These are phyloP conservation scores for Corticium candelabrum DNA, from an alignment of 37 sponge, comb jelly and placozoan genomes.

Conservation along the genomic window DNA sequence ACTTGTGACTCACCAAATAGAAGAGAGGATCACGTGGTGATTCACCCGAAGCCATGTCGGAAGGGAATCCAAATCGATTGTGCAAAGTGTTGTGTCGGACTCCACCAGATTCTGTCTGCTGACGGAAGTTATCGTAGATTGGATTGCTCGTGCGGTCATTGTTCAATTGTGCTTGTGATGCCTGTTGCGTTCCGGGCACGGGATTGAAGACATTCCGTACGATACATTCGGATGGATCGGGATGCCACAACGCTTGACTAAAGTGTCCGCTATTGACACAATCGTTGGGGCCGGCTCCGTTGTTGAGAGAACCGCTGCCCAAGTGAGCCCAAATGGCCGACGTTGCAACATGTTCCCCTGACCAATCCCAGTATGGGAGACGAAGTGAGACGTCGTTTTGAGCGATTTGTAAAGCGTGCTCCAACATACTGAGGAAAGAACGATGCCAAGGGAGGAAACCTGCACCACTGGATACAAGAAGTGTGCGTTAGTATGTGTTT, in stretches of 20 bases:
- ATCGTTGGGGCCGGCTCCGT: background rate
- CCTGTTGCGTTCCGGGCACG: background rate
- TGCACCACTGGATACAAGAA: background rate
- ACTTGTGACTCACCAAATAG: background rate
- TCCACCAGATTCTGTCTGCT: background rate
- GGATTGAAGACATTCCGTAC: background rate
- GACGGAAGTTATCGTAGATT: background rate
- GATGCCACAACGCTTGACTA: background rate
- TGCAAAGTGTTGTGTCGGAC: background rate
- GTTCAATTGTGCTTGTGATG: background rate
- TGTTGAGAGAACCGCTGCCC: background rate
- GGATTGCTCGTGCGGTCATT: background rate
- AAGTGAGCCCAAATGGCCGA: background rate
- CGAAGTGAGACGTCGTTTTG: background rate
- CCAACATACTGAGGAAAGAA: background rate
- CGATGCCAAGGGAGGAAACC: constrained; percentile 1
- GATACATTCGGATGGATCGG: constrained; percentile 1
- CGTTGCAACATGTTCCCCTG: background rate
- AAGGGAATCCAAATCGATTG: background rate
- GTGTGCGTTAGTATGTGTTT: too few species aligned
- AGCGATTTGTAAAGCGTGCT: background rate
- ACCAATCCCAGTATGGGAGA: background rate
- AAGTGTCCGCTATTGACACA: background rate
- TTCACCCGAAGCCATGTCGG: background rate
- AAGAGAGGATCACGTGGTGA: background rate